Base-by-base conservation (phyloP, 1,140 invertebrate species). In the Meloidogyne hapla region DNA sequence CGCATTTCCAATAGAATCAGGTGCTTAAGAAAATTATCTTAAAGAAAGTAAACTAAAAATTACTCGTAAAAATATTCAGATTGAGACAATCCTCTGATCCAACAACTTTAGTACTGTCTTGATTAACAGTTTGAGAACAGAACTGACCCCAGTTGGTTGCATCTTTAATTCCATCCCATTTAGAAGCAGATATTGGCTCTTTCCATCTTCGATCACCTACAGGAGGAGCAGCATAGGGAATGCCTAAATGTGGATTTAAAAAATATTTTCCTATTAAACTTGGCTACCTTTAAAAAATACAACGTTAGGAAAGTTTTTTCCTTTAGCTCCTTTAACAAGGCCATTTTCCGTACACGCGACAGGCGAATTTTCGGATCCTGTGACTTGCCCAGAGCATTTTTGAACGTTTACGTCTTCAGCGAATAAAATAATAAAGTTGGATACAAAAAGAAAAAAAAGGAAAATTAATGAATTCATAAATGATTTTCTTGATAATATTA, bases 41-140 rank as follows among this genome's bases (percentile, higher is more conserved):
- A 8, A 21, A 23, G 2, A 23, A 23, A 23, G n/a, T n/a, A n/a
- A n/a, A n/a, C n/a, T 63, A 25, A 21, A 25, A 3, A 13, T 38
- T 66, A 66, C 64, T 66, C 15, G 64, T 66, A 28, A 28, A 66
- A 38, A 66, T 18, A 38, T 66, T 66, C 5, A 66, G 18, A 18
- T n/a, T n/a, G 1, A 66, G 18, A n/a, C 64, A 66, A 38, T 66
- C 64, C 18, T 66, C 64, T 28, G 26, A 28, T 66, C 64, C 64
- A 38, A 15, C 2, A 38, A n/a, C 13, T 15, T 4, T 15, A 2
- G 18, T 15, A 28, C 18, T 25, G 8, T 33, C 33, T 33, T 33
- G 15, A 18, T 48, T 15, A 38, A 4, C 18, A 28, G 26, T 13
- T 2, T 66, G 64, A 18, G 33, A 4, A 38, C 64, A 66, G 2